phyloP scores from a whole-genome alignment of 1,140 invertebrate genomes.

The Eueides isabella region DNA sequence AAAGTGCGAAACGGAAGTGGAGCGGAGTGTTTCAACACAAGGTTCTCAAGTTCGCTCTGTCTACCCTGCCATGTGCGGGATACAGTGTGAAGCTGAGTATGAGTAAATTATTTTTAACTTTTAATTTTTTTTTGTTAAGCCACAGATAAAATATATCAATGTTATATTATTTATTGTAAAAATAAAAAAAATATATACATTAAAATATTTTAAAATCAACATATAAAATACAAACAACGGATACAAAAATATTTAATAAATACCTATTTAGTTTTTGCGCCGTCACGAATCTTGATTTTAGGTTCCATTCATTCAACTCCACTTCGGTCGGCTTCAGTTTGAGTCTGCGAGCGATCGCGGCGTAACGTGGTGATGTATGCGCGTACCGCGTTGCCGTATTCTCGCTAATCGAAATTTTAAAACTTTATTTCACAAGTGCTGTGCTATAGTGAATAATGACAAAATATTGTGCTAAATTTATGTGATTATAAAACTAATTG shows the following conservation, averaged over 20 bases:
- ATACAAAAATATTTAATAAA: neutral
- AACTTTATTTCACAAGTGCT: slow-evolving; percentile 44
- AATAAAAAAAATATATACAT: neutral
- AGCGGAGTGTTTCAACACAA: no score
- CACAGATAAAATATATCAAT: slow-evolving; percentile 1
- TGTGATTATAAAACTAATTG: slow-evolving; percentile 41
- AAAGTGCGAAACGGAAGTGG: no score
- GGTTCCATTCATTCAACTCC: slow-evolving; percentile 32
- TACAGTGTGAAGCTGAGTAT: no score
- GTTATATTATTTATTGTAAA: no score
- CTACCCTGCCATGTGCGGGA: no score
- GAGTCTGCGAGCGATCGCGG: slow-evolving; percentile 60
- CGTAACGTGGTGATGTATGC: slow-evolving; percentile 35
- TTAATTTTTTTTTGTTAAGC: neutral
- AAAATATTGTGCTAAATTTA: slow-evolving; percentile 41
- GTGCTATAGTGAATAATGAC: slow-evolving; percentile 52
- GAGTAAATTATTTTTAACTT: neutral
- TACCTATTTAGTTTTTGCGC: neutral
- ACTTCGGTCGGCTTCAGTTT: slow-evolving; percentile 26
- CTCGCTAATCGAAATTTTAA: slow-evolving; percentile 39
- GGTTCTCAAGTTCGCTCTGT: no score
- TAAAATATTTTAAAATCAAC: neutral
- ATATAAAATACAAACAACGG: neutral
- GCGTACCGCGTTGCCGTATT: slow-evolving; percentile 43
- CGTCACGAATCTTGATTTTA: slow-evolving; percentile 21